Evolutionary conservation across 2,113 vertebrate genomes (phyloP).

Genomic region (Hippoglossus stenolepis): DNA sequence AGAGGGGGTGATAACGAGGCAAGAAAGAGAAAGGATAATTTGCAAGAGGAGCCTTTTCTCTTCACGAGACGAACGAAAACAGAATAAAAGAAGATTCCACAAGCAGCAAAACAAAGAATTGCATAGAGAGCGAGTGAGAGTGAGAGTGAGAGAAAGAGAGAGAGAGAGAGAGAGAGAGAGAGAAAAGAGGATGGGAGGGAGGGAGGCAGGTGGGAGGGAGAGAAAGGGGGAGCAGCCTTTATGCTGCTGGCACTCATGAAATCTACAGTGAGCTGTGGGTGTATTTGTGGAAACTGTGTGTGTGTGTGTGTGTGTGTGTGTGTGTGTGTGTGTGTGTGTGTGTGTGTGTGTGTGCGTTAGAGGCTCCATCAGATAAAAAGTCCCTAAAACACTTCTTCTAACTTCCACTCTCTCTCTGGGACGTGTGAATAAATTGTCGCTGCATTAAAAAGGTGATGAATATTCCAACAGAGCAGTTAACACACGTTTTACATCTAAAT

Average conservation of each 20-base stretch:
- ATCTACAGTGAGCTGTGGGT: conserved; percentile 66
- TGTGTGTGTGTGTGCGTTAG: conserved; percentile 12
- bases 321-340: conserved; percentile 9
- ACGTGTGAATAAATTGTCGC: background rate
- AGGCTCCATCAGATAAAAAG: background rate
- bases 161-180: conserved; percentile 25
- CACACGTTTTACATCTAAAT: background rate
- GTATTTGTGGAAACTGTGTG: conserved; percentile 49
- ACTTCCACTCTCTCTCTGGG: background rate
- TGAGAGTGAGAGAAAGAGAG: conserved; percentile 22
- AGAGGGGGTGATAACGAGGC: conserved; percentile 3
- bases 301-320: conserved; percentile 25
- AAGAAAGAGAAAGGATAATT: conserved; percentile 14
- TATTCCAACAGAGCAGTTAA: background rate
- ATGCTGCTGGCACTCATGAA: conserved; percentile 60
- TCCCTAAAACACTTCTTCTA: background rate
- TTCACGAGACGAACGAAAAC: conserved; percentile 33
- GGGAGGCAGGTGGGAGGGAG: conserved; percentile 31
- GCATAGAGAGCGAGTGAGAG: conserved; percentile 30
- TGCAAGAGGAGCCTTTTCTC: conserved; percentile 26
- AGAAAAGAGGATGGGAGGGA: conserved; percentile 8
- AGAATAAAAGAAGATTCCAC: conserved; percentile 41
- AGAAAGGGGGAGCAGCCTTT: conserved; percentile 51
- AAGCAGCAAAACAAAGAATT: conserved; percentile 52
- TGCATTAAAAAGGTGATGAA: too few species aligned